Evolutionary conservation across 2,888 invertebrate species (phyloP), one percentile per base, ranked within the genome.

Genomic region (Yponomeuta evonymella): DNA sequence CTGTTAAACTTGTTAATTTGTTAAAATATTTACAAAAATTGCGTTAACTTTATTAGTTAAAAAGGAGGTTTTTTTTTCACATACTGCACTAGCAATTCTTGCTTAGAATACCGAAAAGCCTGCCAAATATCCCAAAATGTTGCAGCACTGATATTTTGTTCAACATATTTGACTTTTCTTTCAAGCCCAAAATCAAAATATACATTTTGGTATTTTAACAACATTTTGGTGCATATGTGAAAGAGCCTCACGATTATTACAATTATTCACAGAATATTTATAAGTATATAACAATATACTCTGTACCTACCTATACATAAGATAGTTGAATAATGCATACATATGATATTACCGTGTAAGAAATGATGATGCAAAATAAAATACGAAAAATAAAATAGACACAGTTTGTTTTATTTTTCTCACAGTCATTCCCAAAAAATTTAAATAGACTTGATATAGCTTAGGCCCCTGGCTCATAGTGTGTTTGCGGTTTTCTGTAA

Each of bases 271-370:
- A 70, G 15, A 70, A 62, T 15, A 62, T 69, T 62, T 43, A 68
- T 63, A 78, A 78, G 75, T 75, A 78, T 80, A 81, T 79, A 79
- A 78, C 73, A 75, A 80, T 83, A 81, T 85, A 88, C 87, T 86
- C 83, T 83, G 87, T 88, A 88, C 88, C 88, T 88, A 88, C 83
- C 79, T 82, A 79, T 84, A 75, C 77, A 74, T 80, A 82, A 81
- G 74, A 78, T 81, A 84, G 80, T 75, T 78, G 79, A 77, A 79
- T 81, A 79, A 78, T 74, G 78, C 79, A 79, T 81, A 83, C 83
- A 85, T 85, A 84, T 86, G 84, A 85, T 79, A 79, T 84, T 75
- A 77, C 82, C 72, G 72, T 70, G 72, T 87, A 86, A 85, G 81
- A 58, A 77, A 81, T 82, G 81, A 83, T 84, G 81, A 80, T 75